phyloP scores from a whole-genome alignment of 2,888 invertebrate species.

The Rotaria sp. region DNA sequence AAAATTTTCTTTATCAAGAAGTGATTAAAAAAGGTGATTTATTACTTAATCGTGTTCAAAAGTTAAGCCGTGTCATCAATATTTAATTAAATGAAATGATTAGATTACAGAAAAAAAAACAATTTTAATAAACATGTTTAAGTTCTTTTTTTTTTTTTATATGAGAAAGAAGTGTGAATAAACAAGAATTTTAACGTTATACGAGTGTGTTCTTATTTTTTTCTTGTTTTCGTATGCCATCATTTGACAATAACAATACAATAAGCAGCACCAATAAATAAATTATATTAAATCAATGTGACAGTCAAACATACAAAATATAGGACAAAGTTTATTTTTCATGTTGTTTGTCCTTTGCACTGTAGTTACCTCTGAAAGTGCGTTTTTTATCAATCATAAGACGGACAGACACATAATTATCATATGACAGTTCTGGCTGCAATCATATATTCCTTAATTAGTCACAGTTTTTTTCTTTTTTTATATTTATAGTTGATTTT shows the following conservation, averaged over 20 bases:
- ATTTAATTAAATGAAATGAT: conserved; percentile 59
- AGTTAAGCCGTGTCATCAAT: conserved; percentile 95
- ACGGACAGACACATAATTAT: too few relatives aligned
- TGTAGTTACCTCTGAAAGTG: too few relatives aligned
- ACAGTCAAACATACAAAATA: too few relatives aligned
- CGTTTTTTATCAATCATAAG: too few relatives aligned
- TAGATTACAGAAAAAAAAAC: background rate
- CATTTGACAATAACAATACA: background rate
- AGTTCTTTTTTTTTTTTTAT: background rate
- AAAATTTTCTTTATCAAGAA: conserved; percentile 83
- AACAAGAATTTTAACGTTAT: conserved; percentile 17
- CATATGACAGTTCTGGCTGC: too few relatives aligned
- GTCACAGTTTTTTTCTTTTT: background rate
- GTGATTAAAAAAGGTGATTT: conserved; percentile 97
- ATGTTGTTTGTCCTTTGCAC: too few relatives aligned
- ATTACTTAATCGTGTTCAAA: conserved; percentile 91
- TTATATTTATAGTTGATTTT: background rate
- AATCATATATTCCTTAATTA: too few relatives aligned
- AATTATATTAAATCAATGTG: too few relatives aligned
- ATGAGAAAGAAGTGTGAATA: background rate
- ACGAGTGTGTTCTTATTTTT: background rate
- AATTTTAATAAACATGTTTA: background rate
- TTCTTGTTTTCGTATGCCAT: background rate
- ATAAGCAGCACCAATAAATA: too few relatives aligned
- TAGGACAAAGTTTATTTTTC: too few relatives aligned